Evolutionary conservation across 2,113 vertebrate genomes (phyloP), one percentile per base, ranked within the genome.

Genomic region (Pseudolaguvia tuberculata): DNA sequence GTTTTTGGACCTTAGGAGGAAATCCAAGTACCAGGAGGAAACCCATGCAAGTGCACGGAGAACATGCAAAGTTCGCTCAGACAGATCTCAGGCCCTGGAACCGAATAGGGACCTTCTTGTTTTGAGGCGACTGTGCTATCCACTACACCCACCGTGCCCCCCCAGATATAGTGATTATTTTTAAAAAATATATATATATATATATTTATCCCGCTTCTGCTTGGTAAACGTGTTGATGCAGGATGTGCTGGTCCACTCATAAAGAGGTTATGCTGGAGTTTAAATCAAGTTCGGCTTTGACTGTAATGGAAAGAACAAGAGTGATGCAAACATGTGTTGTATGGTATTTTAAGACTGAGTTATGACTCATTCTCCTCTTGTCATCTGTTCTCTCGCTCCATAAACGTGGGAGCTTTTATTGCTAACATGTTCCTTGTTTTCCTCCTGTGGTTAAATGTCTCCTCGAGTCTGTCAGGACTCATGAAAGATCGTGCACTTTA

Each of bases 221-320:
- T 29, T 53, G 59, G 10, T 47, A 45, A 59, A 53, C 59, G 71
- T 39, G 39, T 47, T 20, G 20, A 47, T 57, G 25, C 45, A 55
- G 47, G 59, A 56, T 62, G 65, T 72, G 59, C 47, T 31, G 23
- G 61, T 58, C 52, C 47, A 15, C 48, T 53, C 39, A 67, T 10
- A 23, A 61, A 67, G 47, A 62, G 79, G 70, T 78, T 58, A 14
- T 35, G 29, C 71, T 56, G 15, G 48, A 51, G 53, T 77, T 82
- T 63, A 82, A 78, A 80, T 75, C 35, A 78, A 51, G 58, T 74
- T 70, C n/a, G 39, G 65, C 57, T 35, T 4, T 27, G 17, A 78
- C 42, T 71, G 67, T 65, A 67, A 77, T 72, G 72, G 76, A 75
- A 77, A 75, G 78, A 75, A 66, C 67, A 71, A 63, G 57, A 69